phyloP scores from a whole-genome alignment of 2,797 vertebrate genomes.

The Aphelocoma californica region DNA sequence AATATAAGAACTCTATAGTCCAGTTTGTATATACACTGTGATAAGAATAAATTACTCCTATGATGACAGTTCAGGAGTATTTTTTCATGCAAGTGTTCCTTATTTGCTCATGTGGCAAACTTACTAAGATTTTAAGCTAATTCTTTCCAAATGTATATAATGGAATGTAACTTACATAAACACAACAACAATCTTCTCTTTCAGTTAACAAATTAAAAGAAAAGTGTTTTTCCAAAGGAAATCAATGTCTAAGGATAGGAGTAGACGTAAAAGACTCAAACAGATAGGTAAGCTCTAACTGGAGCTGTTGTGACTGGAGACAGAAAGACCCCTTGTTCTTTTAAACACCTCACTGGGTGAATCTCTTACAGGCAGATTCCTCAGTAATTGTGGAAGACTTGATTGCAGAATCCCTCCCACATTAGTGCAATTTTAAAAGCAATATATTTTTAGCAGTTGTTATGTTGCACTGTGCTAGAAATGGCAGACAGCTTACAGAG shows the following conservation, averaged over 20 bases:
- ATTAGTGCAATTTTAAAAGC: not conserved
- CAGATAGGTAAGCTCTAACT: not conserved
- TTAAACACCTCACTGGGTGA: not conserved
- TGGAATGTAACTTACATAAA: not conserved
- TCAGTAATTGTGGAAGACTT: not conserved
- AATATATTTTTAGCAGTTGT: not conserved
- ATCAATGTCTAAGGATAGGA: not conserved
- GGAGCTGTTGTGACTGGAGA: not conserved
- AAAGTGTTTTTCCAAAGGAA: slow-evolving; percentile 24
- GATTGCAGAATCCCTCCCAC: not conserved
- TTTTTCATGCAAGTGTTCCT: not conserved
- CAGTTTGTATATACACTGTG: not conserved
- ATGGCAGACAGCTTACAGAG: not conserved
- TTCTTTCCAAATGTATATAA: not conserved
- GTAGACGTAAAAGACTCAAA: not conserved
- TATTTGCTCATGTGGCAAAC: not conserved
- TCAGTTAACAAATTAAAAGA: slow-evolving; percentile 16
- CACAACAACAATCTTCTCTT: not conserved
- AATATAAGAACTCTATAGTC: not conserved
- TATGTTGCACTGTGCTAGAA: not conserved
- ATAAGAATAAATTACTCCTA: not conserved
- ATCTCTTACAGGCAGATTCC: not conserved
- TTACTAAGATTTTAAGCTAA: not conserved
- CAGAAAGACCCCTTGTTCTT: not conserved
- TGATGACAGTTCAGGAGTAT: not conserved